phyloP scores from a whole-genome alignment of 53 echinoderm and acorn worm genomes.

The Patiria pectinifera region DNA sequence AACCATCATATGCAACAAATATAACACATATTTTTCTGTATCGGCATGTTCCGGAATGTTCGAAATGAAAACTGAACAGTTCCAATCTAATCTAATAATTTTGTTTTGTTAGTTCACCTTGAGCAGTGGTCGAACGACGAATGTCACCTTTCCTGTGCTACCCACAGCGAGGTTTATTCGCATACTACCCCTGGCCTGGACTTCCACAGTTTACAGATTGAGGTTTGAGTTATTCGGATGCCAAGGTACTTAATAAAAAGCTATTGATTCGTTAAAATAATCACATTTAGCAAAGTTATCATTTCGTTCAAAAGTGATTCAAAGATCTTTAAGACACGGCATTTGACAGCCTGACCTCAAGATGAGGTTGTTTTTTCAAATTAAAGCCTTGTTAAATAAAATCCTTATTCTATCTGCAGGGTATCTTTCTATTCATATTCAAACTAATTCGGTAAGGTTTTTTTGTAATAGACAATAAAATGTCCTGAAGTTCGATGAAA shows the following conservation, averaged over 20 bases:
- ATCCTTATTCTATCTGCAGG: no score
- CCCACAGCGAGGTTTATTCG: background rate
- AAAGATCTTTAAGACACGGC: no score
- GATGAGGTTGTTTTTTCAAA: no score
- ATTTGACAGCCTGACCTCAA: no score
- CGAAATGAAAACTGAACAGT: background rate
- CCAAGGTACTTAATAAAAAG: background rate
- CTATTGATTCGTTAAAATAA: background rate
- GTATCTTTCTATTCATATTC: no score
- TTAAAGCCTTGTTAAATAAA: no score
- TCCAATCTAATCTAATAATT: background rate
- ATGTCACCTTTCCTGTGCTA: background rate
- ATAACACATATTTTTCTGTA: no score
- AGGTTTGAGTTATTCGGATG: slow-evolving; percentile 4
- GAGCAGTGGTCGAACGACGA: background rate
- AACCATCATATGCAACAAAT: no score
- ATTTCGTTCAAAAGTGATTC: background rate
- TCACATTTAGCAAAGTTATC: background rate
- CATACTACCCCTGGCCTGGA: background rate
- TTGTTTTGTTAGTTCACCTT: background rate
- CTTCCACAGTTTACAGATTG: background rate
- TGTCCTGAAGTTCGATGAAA: no score
- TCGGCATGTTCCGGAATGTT: background rate
- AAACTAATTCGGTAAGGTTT: no score
- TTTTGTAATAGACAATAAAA: no score